Base-by-base conservation (phyloP, 2,797 vertebrate genomes). In the Leuciscus waleckii region DNA sequence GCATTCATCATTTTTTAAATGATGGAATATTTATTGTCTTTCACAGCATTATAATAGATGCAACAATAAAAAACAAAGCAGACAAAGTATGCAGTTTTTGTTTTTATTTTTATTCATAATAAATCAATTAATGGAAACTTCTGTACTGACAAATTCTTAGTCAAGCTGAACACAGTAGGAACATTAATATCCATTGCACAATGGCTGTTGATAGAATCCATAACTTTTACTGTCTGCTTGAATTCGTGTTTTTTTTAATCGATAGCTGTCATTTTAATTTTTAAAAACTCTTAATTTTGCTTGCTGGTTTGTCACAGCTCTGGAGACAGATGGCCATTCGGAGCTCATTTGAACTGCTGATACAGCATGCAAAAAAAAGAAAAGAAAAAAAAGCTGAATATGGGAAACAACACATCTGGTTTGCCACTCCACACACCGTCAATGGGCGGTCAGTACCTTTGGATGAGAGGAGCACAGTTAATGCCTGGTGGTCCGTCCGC, bases 321-420 rank as follows among this genome's bases (percentile, higher is more conserved):
- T 32, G 49, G 69, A 69, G 43, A 68, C 77, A 82, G 80, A 77
- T 85, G 51, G 54, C 79, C 54, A 29, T 8, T 19, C n/a, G 2
- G 56, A 41, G 73, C 35, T 21, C 23, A 41, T 70, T 14, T 63
- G 19, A 67, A 37, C 43, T n/a, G 86, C 89, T 71, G 82, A 89
- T 74, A 32, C 86, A 86, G 82, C 81, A 80, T n/a, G 37, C 73
- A 46, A 41, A 21, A 58, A 17, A 41, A 7, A 26, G 7, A 58
- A 61, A 41, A 43, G 7, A 56, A 1, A 23, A 43, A 32, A 2
- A 46, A 29, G 58, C 81, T 76, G 81, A 83, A 67, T 39, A 26
- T 82, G 39, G 19, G n/a, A 51, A 83, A 88, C 87, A 84, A 85
- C 86, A 85, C 32, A 61, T 51, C 19, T 51, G 17, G 74, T 37